Conservation (phyloP, 2,797 vertebrate genomes). For the Apodemus agrarius region DNA sequence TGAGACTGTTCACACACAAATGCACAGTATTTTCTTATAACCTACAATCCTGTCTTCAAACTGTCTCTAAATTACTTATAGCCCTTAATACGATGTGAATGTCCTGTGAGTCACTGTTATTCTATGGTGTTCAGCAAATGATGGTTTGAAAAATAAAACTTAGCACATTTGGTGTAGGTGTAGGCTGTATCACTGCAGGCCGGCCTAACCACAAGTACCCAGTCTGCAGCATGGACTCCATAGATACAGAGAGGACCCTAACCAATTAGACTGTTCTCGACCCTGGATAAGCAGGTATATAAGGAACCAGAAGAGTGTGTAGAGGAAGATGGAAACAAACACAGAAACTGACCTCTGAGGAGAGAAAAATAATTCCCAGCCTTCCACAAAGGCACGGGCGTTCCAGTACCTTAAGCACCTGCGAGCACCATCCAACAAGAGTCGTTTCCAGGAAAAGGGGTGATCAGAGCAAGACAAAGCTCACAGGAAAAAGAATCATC, state of each 20-base stretch:
- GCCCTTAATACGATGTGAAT: background rate
- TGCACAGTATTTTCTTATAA: background rate
- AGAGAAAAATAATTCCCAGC: background rate
- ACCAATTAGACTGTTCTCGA: background rate
- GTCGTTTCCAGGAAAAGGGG: background rate
- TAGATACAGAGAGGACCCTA: background rate
- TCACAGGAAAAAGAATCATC: background rate
- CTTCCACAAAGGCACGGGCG: background rate
- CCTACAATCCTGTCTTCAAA: background rate
- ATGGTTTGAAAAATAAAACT: background rate
- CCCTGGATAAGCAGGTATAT: too few species aligned
- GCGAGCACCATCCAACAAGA: background rate
- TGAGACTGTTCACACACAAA: background rate
- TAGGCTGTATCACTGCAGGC: too few species aligned
- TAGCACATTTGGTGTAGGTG: background rate
- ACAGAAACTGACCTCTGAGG: background rate
- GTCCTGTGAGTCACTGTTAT: background rate
- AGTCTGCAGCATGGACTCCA: background rate
- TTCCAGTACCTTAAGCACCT: background rate
- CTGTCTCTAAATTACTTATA: background rate
- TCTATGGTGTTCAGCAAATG: background rate
- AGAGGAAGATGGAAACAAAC: background rate
- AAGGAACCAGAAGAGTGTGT: background rate
- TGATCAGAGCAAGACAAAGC: background rate
- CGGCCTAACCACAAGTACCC: background rate